These are phyloP conservation scores for Epicauta chinensis DNA, from an alignment of 1,140 invertebrate species.

Conservation along the genomic window DNA sequence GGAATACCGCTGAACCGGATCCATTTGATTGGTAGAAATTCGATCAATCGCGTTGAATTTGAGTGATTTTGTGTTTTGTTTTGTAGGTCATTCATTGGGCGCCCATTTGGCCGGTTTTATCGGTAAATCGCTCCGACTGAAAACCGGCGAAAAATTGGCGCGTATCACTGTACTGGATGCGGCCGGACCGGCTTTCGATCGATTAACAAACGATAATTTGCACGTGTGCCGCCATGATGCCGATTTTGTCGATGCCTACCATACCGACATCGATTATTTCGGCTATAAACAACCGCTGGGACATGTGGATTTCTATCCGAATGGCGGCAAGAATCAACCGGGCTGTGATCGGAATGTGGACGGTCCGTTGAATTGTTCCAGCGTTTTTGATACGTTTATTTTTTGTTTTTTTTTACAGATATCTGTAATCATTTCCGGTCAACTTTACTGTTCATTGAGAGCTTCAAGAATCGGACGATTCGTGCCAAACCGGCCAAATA, in stretches of 20 bases:
- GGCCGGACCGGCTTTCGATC: constrained; percentile 56
- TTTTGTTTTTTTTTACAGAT: too few species aligned
- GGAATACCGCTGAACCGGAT: neutral
- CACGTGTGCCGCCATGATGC: constrained; percentile 71
- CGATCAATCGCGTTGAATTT: neutral
- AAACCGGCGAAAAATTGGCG: constrained; percentile 40
- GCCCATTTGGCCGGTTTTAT: constrained; percentile 68
- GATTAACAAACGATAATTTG: constrained; percentile 45
- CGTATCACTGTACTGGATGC: constrained; percentile 57
- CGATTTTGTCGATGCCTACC: constrained; percentile 82
- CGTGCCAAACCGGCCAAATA: too few species aligned
- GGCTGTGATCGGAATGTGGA: constrained; percentile 39
- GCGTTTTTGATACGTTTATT: too few species aligned
- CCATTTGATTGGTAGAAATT: neutral
- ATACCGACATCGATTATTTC: constrained; percentile 55
- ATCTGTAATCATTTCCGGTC: too few species aligned
- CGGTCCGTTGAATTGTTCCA: too few species aligned
- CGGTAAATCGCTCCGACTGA: constrained; percentile 44
- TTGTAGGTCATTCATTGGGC: constrained; percentile 71
- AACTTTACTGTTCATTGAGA: too few species aligned
- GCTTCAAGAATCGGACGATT: too few species aligned
- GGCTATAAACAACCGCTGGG: constrained; percentile 51
- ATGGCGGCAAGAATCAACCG: constrained; percentile 52
- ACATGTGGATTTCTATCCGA: constrained; percentile 70
- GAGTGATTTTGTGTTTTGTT: neutral